Evolutionary conservation across 2,797 vertebrate genomes (phyloP), one percentile per base, ranked within the genome.

Genomic region (Esox masquinongy): DNA sequence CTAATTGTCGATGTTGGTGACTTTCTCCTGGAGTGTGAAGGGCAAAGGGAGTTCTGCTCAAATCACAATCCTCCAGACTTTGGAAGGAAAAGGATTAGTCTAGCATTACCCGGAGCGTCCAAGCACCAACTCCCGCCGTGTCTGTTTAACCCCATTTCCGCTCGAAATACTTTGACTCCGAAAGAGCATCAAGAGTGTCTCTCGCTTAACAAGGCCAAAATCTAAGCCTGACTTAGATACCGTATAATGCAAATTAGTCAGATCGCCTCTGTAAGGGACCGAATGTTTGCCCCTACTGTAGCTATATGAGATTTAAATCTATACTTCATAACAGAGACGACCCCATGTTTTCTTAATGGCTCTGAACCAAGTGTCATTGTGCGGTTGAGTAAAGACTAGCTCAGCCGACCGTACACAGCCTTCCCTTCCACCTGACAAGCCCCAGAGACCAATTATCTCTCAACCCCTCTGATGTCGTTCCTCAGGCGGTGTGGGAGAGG

Each of bases 1-100:
- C 92, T 90, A 92, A 92, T 93, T 91, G 91, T 88, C 79, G 83
- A 78, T 79, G 87, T 82, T 76, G 72, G 56, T 86, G 90, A 93
- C 92, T 91, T 91, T 90, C 86, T 82, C 75, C 22, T 61, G 74
- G 39, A 87, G 85, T 87, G 85, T 90, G 89, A 91, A 91, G 91
- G 91, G 72, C 85, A 14, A 39, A 81, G 77, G 77, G 82, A 85
- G 78, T 75, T 67, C 74, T 84, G 83, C 79, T 89, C 80, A 77
- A 86, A 82, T 87, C 83, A 80, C 88, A 88, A 91, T 86, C 88
- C 82, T 43, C 75, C 82, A 85, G 83, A 89, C 85, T 90, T 87
- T 80, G 85, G 76, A 81, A 84, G 77, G 80, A 84, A 81, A 84
- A 53, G 82, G 85, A 88, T 90, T 89, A 87, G 83, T 72, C 76